phyloP scores from a whole-genome alignment of 2,888 invertebrate species.

The Zygaena filipendulae region DNA sequence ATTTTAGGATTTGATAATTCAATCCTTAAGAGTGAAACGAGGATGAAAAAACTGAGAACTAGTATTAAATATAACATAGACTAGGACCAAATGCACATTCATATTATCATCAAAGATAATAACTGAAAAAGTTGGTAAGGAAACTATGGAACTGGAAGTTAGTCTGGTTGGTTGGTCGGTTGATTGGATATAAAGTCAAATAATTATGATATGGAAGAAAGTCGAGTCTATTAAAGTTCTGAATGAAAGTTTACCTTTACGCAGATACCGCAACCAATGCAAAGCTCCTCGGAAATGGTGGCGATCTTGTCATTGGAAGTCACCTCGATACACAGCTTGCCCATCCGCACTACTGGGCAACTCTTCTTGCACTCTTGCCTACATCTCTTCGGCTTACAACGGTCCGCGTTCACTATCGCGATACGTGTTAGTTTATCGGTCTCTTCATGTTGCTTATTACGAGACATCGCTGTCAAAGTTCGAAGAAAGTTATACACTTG shows the following conservation, averaged over 20 bases:
- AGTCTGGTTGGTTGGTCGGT: no score
- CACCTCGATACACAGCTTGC: slow-evolving; percentile 99
- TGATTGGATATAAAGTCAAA: no score
- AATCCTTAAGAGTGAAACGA: no score
- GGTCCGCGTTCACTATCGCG: slow-evolving; percentile 97
- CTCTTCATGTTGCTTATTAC: slow-evolving; percentile 79
- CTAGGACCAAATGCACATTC: no score
- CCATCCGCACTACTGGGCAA: slow-evolving; percentile 99
- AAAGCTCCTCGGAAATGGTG: slow-evolving; percentile 96
- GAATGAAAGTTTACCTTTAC: slow-evolving; percentile 81
- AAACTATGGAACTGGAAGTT: no score
- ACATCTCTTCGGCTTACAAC: slow-evolving; percentile 99
- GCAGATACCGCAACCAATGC: slow-evolving; percentile 99
- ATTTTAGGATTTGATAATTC: no score
- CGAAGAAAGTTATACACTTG: slow-evolving; percentile 19
- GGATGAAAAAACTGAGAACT: no score
- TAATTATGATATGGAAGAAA: no score
- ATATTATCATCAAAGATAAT: background rate
- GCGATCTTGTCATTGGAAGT: slow-evolving; percentile 96
- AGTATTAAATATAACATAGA: slow-evolving; percentile 4
- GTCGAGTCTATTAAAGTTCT: no score
- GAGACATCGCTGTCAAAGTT: slow-evolving; percentile 50
- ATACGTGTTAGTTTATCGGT: slow-evolving; percentile 96
- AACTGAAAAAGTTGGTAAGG: slow-evolving; percentile 1
- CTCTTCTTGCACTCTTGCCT: slow-evolving; percentile 98